Evolutionary conservation across 2,888 invertebrate genomes (phyloP).

Genomic region (Thera britannica): DNA sequence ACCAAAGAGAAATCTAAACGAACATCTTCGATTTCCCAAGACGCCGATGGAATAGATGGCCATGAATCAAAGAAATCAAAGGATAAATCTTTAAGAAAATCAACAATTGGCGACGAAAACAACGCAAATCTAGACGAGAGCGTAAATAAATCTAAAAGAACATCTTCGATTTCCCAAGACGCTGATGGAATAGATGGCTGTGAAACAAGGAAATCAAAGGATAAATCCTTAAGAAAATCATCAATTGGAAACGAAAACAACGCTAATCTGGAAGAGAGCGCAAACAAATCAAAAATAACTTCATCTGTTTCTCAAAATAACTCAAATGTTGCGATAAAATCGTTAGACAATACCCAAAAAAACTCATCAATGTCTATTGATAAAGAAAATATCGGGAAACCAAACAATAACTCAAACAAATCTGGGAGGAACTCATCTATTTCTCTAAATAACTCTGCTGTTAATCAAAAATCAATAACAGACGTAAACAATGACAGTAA

Average conservation of each 20-base stretch:
- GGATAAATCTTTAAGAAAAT: constrained; percentile 36
- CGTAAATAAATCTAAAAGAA: constrained; percentile 10
- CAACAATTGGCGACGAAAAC: constrained; percentile 26
- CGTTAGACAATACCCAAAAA: not conserved
- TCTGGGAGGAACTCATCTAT: constrained; percentile 36
- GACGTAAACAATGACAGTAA: constrained; percentile 36
- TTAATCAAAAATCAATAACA: constrained; percentile 31
- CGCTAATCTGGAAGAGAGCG: constrained; percentile 23
- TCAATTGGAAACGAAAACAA: constrained; percentile 21
- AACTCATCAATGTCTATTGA: constrained; percentile 10
- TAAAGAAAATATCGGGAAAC: constrained; percentile 8
- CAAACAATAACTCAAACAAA: constrained; percentile 25
- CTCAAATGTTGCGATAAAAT: constrained; percentile 25
- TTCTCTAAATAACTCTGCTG: constrained; percentile 19
- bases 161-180: constrained; percentile 11
- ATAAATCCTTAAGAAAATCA: constrained; percentile 38
- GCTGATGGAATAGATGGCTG: not conserved
- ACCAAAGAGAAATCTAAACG: constrained; percentile 14
- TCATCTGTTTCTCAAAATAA: constrained; percentile 31
- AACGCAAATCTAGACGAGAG: constrained; percentile 21
- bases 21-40: constrained; percentile 13
- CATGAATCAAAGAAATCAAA: constrained; percentile 14
- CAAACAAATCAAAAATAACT: constrained; percentile 39
- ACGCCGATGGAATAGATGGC: not conserved
- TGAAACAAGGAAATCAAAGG: constrained; percentile 13